Evolutionary conservation across 2,888 invertebrate genomes (phyloP), one percentile per base, ranked within the genome.

Genomic region (Drosophila aldrichi): DNA sequence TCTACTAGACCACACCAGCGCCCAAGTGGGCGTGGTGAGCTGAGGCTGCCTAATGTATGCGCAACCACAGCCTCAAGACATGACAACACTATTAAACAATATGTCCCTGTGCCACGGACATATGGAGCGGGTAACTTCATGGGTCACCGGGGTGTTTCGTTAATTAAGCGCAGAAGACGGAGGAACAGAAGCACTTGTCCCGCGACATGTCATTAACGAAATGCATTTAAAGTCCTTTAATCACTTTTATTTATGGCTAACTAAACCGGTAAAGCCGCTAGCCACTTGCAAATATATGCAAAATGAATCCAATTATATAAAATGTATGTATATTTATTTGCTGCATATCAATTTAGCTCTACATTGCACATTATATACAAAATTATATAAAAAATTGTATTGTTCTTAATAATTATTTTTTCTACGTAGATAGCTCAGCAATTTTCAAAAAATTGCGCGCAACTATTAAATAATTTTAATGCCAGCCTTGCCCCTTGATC

Each of bases 81-180:
- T 85, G 85, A 87, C 84, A 85, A 86, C 88, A 86, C 88, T 85
- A 88, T 85, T 85, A 85, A 85, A 65, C 87, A 83, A 88, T 86
- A 81, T 86, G 86, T 77, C 51, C 44, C 65, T 51, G 66, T 43
- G 58, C 58, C 61, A 51, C 44, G 46, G 51, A 29, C 44, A 56
- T 40, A 62, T 43, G 36, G 48, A 48, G 61, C 54, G 61, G 70
- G 71, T 49, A 65, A 52, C 36, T 60, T 36, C 56, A 32, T 60
- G 57, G 41, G 68, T 70, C 49, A 75, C n/a, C 55, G 40, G 58
- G 54, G 54, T 74, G 69, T 63, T 74, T 83, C 63, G 74, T 70
- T 78, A 81, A 82, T 83, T 75, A 78, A 79, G 52, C 68, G 32
- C 18, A 52, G 46, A 63, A 67, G 18, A 58, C 63, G 48, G n/a